These are phyloP conservation scores for Rhinella marina DNA, from an alignment of 2,797 vertebrate genomes.

Conservation along the genomic window DNA sequence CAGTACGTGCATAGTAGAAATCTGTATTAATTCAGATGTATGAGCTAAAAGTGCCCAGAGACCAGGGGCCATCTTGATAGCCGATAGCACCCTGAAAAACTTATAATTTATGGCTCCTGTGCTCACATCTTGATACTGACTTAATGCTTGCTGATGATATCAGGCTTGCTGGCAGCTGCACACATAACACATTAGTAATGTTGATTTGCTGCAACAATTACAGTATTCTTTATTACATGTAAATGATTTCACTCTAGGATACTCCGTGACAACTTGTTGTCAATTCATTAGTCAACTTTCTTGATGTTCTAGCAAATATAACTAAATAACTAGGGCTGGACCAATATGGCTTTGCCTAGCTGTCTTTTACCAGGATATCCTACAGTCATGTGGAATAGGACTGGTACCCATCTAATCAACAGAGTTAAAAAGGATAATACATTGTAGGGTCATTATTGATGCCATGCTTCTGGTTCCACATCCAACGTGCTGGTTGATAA, in stretches of 20 bases:
- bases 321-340: neutral
- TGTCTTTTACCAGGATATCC: neutral
- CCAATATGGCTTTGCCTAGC: neutral
- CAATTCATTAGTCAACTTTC: neutral
- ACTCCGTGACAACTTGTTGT: neutral
- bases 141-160: neutral
- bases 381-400: too few relatives aligned
- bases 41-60: neutral
- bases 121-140: neutral
- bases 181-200: neutral
- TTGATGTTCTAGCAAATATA: neutral
- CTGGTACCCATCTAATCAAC: too few relatives aligned
- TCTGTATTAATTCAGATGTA: neutral
- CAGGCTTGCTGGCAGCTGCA: neutral
- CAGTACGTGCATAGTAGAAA: neutral
- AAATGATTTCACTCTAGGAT: constrained; percentile 5
- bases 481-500: neutral
- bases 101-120: neutral
- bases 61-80: neutral
- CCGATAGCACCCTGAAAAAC: too few relatives aligned
- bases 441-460: neutral
- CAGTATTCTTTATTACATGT: neutral
- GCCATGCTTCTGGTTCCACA: neutral
- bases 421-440: neutral
- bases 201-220: neutral